Evolutionary conservation across 1,140 invertebrate genomes (phyloP).

Genomic region (Monochamus saltuarius): DNA sequence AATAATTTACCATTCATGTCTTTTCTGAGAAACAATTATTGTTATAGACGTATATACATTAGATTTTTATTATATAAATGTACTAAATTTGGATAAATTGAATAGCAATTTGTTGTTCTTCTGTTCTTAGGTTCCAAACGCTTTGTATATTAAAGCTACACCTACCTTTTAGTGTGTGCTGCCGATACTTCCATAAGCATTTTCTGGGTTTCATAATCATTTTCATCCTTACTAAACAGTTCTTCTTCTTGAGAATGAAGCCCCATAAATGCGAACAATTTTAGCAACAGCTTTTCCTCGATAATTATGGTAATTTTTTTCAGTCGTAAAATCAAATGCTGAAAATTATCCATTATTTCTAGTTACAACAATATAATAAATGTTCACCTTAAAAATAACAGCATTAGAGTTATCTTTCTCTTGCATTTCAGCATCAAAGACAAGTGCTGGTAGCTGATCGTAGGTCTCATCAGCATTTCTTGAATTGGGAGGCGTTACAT

Average conservation of each 20-base stretch:
- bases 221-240: constrained; percentile 63
- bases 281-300: constrained; percentile 86
- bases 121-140: too few relatives aligned
- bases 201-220: constrained; percentile 72
- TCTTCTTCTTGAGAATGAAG: constrained; percentile 62
- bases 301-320: constrained; percentile 83
- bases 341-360: constrained; percentile 40
- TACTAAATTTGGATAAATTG: too few relatives aligned
- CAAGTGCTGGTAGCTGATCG: constrained; percentile 60
- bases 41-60: too few relatives aligned
- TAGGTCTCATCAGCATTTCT: constrained; percentile 38
- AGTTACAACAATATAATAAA: constrained; percentile 3
- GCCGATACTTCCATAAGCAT: constrained; percentile 79
- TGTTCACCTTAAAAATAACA: constrained; percentile 67
- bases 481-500: constrained; percentile 58
- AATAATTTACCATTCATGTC: too few relatives aligned
- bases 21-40: too few relatives aligned
- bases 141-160: too few relatives aligned
- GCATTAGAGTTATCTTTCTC: constrained; percentile 73
- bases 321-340: constrained; percentile 79
- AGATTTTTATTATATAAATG: too few relatives aligned
- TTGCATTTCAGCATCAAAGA: constrained; percentile 66
- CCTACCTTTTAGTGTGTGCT: constrained; percentile 75
- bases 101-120: too few relatives aligned
- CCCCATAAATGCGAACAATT: constrained; percentile 68